Evolutionary conservation across 2,113 vertebrate species (phyloP).

Genomic region (Melanerpes aurifrons): DNA sequence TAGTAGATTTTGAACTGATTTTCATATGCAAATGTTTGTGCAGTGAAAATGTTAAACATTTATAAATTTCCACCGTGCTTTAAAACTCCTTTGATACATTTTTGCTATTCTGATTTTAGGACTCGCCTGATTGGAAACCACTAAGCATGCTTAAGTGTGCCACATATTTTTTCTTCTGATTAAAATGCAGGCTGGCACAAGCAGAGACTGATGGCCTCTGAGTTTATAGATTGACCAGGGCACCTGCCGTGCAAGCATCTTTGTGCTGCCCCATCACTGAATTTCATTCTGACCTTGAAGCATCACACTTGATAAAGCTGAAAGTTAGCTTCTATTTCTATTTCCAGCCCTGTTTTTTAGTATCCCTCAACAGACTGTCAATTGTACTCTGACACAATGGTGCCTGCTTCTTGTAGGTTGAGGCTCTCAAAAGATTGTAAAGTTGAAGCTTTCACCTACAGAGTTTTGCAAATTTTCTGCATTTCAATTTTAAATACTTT

Average conservation of each 20-base stretch:
- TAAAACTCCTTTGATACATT: not conserved
- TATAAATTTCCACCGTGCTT: not conserved
- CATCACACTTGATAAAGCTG: conserved; percentile 71
- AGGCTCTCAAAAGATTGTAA: not conserved
- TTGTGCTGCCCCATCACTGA: conserved; percentile 71
- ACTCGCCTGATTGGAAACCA: conserved; percentile 33
- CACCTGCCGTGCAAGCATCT: conserved; percentile 73
- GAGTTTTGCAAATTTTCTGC: not conserved
- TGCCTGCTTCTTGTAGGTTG: not conserved
- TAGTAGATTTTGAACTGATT: not conserved
- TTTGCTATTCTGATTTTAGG: not conserved
- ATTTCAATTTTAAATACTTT: not conserved
- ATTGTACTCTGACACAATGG: conserved; percentile 32
- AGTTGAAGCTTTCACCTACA: not conserved
- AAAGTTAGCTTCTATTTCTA: conserved; percentile 71
- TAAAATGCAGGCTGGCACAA: conserved; percentile 66
- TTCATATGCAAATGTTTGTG: not conserved
- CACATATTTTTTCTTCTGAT: conserved; percentile 55
- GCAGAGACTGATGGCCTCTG: conserved; percentile 67
- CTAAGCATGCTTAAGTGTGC: conserved; percentile 39
- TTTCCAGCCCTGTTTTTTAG: conserved; percentile 62
- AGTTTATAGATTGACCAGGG: conserved; percentile 74
- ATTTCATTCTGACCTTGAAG: conserved; percentile 71
- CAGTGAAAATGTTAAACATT: not conserved
- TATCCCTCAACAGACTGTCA: conserved; percentile 56